Evolutionary conservation across 2,888 invertebrate genomes (phyloP).

Genomic region (Trypoxylon attenuatum): DNA sequence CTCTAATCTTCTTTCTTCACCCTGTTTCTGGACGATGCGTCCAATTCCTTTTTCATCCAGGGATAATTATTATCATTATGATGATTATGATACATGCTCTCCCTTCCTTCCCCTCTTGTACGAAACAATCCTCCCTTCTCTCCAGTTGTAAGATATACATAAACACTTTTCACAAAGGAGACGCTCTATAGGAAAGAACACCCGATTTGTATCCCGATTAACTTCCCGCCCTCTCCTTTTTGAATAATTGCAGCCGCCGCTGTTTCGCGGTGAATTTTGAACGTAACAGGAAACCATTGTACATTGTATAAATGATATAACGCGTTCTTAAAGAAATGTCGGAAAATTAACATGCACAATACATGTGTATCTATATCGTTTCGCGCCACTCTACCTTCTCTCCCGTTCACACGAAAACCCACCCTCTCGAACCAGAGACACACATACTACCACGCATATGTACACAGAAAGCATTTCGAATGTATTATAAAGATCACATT

Average conservation of each 20-base stretch:
- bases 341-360: conserved; percentile 42
- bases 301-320: conserved; percentile 72
- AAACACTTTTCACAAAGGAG: conserved; percentile 55
- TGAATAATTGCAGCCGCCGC: conserved; percentile 51
- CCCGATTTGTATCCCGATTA: conserved; percentile 33
- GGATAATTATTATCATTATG: no score
- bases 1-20: not conserved
- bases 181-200: conserved; percentile 52
- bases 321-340: conserved; percentile 41
- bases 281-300: conserved; percentile 69
- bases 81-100: no score
- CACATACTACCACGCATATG: conserved; percentile 11
- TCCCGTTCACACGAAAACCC: not conserved
- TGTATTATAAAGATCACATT: conserved; percentile 47
- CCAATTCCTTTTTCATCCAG: conserved; percentile 1
- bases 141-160: conserved; percentile 62
- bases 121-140: conserved; percentile 18
- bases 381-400: conserved; percentile 36
- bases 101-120: no score
- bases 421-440: conserved; percentile 19
- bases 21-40: not conserved
- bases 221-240: conserved; percentile 10
- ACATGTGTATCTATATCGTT: conserved; percentile 53
- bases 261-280: conserved; percentile 64
- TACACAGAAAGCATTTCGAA: conserved; percentile 40